These are phyloP conservation scores for Procapra przewalskii DNA, from an alignment of 2,113 vertebrate genomes.

Conservation along the genomic window DNA sequence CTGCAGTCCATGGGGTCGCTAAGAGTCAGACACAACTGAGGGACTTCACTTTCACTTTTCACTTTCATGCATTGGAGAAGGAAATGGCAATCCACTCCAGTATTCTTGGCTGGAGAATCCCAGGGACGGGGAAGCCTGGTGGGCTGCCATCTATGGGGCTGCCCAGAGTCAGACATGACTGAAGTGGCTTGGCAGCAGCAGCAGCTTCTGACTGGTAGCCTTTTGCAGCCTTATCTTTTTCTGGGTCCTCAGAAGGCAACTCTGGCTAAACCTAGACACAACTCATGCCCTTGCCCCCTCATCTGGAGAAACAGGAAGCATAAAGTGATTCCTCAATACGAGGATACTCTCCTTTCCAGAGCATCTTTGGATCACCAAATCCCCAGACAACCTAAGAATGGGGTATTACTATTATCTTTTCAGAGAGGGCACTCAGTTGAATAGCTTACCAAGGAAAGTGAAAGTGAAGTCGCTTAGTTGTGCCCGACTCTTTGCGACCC, in stretches of 20 bases:
- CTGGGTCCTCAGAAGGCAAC: neutral
- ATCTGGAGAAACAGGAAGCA: neutral
- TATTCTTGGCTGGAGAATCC: too few relatives aligned
- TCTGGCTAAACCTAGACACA: neutral
- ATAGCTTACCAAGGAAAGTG: neutral
- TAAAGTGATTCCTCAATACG: neutral
- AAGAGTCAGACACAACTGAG: too few relatives aligned
- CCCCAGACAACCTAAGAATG: neutral
- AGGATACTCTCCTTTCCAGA: neutral
- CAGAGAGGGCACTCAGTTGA: neutral
- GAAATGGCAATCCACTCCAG: too few relatives aligned
- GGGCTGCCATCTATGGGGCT: neutral
- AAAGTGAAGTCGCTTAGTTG: too few relatives aligned
- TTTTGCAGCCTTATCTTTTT: neutral
- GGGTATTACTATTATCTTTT: neutral
- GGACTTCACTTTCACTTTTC: too few relatives aligned
- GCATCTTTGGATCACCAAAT: neutral
- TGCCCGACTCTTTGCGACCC: too few relatives aligned
- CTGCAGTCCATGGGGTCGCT: too few relatives aligned
- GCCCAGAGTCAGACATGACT: too few relatives aligned
- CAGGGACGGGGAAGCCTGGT: too few relatives aligned
- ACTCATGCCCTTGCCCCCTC: neutral
- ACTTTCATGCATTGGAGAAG: too few relatives aligned
- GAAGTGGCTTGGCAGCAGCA: neutral
- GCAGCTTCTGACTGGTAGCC: neutral